Evolutionary conservation across 2,113 vertebrate genomes (phyloP).

Genomic region (Spea bombifrons): DNA sequence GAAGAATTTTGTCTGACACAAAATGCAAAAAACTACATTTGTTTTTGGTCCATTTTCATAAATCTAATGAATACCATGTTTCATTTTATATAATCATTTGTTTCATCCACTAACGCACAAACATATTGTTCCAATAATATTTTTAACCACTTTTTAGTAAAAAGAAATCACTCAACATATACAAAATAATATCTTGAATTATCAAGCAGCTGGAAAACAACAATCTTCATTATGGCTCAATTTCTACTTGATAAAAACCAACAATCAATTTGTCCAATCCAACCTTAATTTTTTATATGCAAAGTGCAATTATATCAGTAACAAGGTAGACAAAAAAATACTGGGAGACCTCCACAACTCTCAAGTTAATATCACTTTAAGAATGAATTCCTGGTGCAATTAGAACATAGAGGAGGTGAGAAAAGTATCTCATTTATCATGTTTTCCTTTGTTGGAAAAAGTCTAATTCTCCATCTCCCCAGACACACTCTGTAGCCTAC

Average conservation of each 20-base stretch:
- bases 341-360: too few species aligned
- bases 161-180: too few species aligned
- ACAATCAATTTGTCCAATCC: not conserved
- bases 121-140: too few species aligned
- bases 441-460: constrained; percentile 17
- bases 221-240: not conserved
- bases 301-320: not conserved
- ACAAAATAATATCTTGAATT: too few species aligned
- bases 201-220: too few species aligned
- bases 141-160: too few species aligned
- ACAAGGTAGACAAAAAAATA: not conserved
- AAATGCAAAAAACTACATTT: too few species aligned
- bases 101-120: too few species aligned
- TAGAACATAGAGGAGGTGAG: constrained; percentile 4
- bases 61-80: too few species aligned
- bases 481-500: constrained; percentile 26
- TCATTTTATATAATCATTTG: too few species aligned
- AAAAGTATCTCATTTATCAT: constrained; percentile 35
- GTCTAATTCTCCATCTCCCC: constrained; percentile 34
- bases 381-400: constrained; percentile 2
- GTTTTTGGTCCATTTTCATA: too few species aligned
- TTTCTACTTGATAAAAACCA: not conserved
- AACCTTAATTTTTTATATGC: not conserved
- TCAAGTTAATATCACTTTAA: not conserved
- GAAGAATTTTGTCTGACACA: too few species aligned